These are phyloP conservation scores for Hanleya hanleyi DNA, from an alignment of 2,888 invertebrate species.

Conservation along the genomic window DNA sequence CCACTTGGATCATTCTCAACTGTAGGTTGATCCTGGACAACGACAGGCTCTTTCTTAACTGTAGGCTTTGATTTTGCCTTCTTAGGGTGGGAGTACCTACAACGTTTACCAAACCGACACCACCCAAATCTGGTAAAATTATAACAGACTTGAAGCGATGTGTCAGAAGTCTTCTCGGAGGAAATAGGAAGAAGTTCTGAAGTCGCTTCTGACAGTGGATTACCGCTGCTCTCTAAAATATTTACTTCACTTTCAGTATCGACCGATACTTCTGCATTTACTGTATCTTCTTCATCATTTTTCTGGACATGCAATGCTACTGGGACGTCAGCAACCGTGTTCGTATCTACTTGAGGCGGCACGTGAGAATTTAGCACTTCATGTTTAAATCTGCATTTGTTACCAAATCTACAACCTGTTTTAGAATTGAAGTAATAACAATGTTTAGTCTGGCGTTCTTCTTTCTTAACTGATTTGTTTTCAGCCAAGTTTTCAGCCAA, in stretches of 20 bases:
- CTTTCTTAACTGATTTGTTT: not conserved
- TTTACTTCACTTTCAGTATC: slow-evolving; percentile 1
- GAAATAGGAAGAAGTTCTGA: too few relatives aligned
- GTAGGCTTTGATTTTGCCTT: not conserved
- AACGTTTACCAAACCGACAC: slow-evolving; percentile 51
- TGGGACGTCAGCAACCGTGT: not conserved
- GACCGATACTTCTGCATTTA: not conserved
- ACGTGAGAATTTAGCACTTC: slow-evolving; percentile 3
- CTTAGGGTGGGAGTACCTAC: slow-evolving; percentile 43
- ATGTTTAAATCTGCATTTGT: slow-evolving; percentile 2
- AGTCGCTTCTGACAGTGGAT: not conserved
- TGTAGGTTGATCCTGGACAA: not conserved
- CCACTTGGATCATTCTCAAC: not conserved
- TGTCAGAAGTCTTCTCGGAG: too few relatives aligned
- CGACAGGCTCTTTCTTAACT: not conserved
- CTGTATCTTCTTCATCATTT: not conserved
- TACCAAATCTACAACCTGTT: slow-evolving; percentile 50
- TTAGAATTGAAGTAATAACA: slow-evolving; percentile 48
- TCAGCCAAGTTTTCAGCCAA: not conserved
- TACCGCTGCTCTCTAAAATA: not conserved
- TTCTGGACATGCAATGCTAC: not conserved
- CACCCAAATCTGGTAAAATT: slow-evolving; percentile 41
- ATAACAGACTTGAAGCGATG: slow-evolving; percentile 32
- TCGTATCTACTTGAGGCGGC: too few relatives aligned
- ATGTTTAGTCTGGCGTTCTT: slow-evolving; percentile 5